These are phyloP conservation scores for Boloria selene DNA, from an alignment of 2,888 invertebrate species.

Conservation along the genomic window DNA sequence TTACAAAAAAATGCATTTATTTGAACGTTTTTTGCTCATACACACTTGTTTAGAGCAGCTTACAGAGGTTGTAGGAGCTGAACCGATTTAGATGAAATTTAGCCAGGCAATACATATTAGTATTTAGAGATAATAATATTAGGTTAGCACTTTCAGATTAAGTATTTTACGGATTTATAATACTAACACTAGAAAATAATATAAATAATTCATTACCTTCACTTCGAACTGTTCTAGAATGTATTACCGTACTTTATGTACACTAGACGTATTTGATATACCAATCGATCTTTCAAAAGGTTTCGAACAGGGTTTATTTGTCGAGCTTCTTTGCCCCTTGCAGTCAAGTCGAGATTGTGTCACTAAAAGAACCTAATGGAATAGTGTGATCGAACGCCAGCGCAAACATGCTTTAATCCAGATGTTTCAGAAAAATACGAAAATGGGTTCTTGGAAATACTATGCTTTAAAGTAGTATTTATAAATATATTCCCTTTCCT, in stretches of 20 bases:
- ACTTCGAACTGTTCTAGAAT: background rate
- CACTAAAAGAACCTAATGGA: slow-evolving; percentile 56
- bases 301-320: slow-evolving; percentile 37
- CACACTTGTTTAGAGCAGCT: no score
- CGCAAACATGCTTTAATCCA: slow-evolving; percentile 52
- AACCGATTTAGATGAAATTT: no score
- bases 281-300: slow-evolving; percentile 31
- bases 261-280: slow-evolving; percentile 29
- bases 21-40: no score
- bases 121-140: no score
- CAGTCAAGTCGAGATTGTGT: slow-evolving; percentile 48
- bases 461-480: background rate
- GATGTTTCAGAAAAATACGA: slow-evolving; percentile 35
- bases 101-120: no score
- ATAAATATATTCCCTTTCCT: no score
- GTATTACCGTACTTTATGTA: slow-evolving; percentile 6
- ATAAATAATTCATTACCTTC: background rate
- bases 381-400: slow-evolving; percentile 51
- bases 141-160: no score
- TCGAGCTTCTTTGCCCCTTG: slow-evolving; percentile 38
- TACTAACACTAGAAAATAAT: no score
- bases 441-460: slow-evolving; percentile 20
- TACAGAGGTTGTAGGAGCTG: no score
- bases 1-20: no score
- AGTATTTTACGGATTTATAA: no score